Base-by-base conservation (phyloP, 53 echinoderm and acorn worm genomes). In the Mesocentrotus franciscanus region DNA sequence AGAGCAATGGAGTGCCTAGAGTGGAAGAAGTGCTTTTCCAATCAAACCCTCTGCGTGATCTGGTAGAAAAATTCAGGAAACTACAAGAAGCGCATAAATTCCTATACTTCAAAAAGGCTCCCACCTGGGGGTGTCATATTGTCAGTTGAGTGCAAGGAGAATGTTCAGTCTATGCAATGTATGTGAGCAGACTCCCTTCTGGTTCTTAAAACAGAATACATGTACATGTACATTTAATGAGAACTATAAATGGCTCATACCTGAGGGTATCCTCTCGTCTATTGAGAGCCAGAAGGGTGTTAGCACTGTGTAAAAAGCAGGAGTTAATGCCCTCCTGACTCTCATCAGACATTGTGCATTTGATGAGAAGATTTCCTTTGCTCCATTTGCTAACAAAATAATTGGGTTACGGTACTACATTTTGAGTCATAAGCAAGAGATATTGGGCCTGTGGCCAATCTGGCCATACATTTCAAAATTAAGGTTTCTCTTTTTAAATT, bases 331-430 rank as follows among this genome's bases (percentile, higher is more conserved):
- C 49, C 1, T 49, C 6, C 49, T 49, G 6, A 7, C 49, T 64
- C 20, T 64, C 17, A 64, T 4, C 16, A 64, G 16, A 64, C 64
- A 64, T 18, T 64, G 87, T 57, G 27, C 3, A 27, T 87, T 58
- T 57, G 32, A 56, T 87, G 29, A 59, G 57, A n/a, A n/a, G 14
- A 87, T 10, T 87, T 87, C 87, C 87, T 87, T 87, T 87, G 87
- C n/a, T 87, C 87, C 26, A 87, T 87, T 87, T 87, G 9, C 87
- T 87, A 57, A 58, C 56, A 87, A 87, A 87, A 87, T 87, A 87
- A 58, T 87, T 87, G 58, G 87, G 87, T 58, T 26, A 87, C 39
- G 87, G 27, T 26, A 87, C 39, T 4, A 15, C 17, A 84, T 87
- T 56, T 87, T 87, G 57, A 87, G 13, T 57, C 6, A 84, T 22